Base-by-base conservation (phyloP, 2,113 vertebrate species). In the Genyomyrus donnyi region DNA sequence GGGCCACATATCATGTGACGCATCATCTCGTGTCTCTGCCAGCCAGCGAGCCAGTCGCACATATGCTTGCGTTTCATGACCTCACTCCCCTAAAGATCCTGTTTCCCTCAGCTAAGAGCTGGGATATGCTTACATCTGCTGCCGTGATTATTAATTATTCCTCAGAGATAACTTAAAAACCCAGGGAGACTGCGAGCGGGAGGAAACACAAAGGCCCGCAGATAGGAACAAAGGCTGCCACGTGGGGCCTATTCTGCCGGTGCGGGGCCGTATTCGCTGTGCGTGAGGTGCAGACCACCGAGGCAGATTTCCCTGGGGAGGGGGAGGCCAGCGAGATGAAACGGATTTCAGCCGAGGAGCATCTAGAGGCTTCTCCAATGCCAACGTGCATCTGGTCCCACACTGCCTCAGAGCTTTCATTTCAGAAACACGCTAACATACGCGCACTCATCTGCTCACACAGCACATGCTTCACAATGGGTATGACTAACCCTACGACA, bases 291-390 rank as follows among this genome's bases (percentile, higher is more conserved):
- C 94, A 92, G 94, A 94, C 94, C 95, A 95, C 95, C 94, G 90
- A 94, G 93, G 93, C 92, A 94, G 95, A 94, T 94, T 95, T 95
- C 95, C 94, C 95, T 92, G 92, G 94, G 93, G 92, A 94, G 91
- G 94, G 94, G 94, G 94, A 93, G 27, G 87, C 92, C 90, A 31
- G 74, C 91, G 91, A 94, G 93, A 95, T 95, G 89, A 95, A 95
- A 95, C 93, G 92, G 93, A 94, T 94, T 93, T 93, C 93, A 92
- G 93, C 94, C 91, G 88, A 92, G 90, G 89, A 88, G 92, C 93
- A 92, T 56, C 50, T 56, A 27, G 50, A 87, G 53, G 83, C 15
- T 70, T 35, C 35, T 49, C 83, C 39, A 35, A 5, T 58, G 77
- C n/a, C 27, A 56, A 85, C 11, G 58, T 58, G 83, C 50, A 89